A percentile compares a stretch with the other conserved stretches of the same genome.
These are phyloP conservation scores for Aphelinus atriplicis DNA, from an alignment of 1,140 invertebrate genomes.

Conservation along the genomic window DNA sequence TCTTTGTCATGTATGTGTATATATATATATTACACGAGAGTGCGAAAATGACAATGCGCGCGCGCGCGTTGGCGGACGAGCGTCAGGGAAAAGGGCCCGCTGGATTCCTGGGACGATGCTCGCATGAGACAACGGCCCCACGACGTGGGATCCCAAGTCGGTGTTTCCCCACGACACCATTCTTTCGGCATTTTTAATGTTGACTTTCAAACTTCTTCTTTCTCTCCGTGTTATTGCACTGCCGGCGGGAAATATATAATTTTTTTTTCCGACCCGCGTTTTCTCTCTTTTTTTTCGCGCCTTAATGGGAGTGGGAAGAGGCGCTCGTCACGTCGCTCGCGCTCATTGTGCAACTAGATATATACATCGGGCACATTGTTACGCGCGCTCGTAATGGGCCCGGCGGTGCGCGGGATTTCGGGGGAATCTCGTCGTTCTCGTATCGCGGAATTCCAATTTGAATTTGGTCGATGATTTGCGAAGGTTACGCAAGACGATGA, in stretches of 20 bases:
- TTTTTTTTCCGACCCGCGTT: too few species aligned
- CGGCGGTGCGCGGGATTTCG: too few species aligned
- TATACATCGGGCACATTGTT: not conserved
- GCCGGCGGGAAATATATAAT: too few species aligned
- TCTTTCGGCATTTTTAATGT: constrained; percentile 23
- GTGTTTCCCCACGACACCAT: constrained; percentile 16
- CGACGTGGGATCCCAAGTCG: constrained; percentile 11
- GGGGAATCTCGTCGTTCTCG: too few species aligned
- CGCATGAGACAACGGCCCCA: constrained; percentile 23
- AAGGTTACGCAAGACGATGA: not conserved
- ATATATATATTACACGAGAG: not conserved
- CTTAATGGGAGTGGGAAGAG: too few species aligned
- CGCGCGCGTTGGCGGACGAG: too few species aligned
- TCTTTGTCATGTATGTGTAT: not conserved
- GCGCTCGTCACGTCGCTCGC: not conserved
- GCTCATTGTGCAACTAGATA: not conserved
- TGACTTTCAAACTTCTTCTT: not conserved
- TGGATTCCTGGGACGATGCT: constrained; percentile 16
- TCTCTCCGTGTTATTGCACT: too few species aligned
- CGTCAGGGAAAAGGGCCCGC: not conserved
- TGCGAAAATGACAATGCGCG: too few species aligned
- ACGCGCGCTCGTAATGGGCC: not conserved
- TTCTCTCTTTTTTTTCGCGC: too few species aligned
- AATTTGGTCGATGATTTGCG: not conserved
- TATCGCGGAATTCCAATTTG: too few species aligned